These are phyloP conservation scores for Argya squamiceps DNA, from an alignment of 2,797 vertebrate species.

Conservation along the genomic window DNA sequence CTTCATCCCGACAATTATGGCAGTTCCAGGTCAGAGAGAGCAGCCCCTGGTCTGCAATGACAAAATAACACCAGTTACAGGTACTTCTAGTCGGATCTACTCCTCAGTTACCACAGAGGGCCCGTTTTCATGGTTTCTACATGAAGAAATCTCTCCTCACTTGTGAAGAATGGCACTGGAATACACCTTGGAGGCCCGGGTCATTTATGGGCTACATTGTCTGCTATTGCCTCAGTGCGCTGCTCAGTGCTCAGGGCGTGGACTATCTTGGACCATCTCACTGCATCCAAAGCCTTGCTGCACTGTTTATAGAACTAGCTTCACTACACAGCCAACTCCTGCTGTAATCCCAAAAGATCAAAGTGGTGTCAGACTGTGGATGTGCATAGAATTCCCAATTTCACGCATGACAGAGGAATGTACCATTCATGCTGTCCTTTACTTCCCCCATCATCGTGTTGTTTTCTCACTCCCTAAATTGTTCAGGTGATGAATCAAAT, in stretches of 20 bases:
- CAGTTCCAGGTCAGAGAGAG: not conserved
- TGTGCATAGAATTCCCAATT: not conserved
- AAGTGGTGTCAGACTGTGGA: not conserved
- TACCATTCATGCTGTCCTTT: not conserved
- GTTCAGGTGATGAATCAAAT: not conserved
- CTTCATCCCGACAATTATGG: not conserved
- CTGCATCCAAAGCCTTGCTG: not conserved
- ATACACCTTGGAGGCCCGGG: rapidly evolving
- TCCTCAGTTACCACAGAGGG: not conserved
- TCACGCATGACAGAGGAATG: rapidly evolving
- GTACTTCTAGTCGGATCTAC: not conserved
- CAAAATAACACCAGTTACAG: not conserved
- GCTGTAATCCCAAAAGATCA: not conserved
- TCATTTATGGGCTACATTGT: rapidly evolving
- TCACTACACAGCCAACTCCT: not conserved
- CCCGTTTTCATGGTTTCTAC: not conserved
- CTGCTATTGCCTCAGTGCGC: not conserved
- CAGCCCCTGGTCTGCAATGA: not conserved
- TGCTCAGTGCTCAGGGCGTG: not conserved
- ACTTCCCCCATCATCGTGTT: not conserved
- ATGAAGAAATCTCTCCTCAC: not conserved
- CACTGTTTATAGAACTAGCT: not conserved
- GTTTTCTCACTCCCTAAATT: not conserved
- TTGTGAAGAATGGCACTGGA: not conserved
- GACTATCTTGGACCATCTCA: not conserved